Evolutionary conservation across 92 coral and sea anemone genomes (phyloP), one percentile per base, ranked within the genome.

Genomic region (Parazoanthus atlanticus): DNA sequence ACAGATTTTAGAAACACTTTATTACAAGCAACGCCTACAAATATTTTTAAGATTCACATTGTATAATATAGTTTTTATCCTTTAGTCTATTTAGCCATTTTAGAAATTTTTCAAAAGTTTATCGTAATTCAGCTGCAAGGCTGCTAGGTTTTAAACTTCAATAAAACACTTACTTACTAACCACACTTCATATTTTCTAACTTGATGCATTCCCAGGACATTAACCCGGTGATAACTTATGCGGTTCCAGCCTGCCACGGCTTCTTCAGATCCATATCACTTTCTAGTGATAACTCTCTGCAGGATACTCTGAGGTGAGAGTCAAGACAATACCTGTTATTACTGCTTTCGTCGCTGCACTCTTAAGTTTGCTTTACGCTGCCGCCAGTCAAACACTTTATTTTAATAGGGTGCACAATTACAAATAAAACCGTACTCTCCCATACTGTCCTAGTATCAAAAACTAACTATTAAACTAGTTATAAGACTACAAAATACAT

Each of bases 221-320:
- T 86, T 11, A 97, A 94, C 71, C 95, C 99, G 8, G 91, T 97
- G 47, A 95, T 97, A 69, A 87, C 92, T 2, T 97, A 97, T 71
- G 98, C 99, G 16, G 98, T 95, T 13, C 99, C 99, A 17, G 99
- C 99, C 26, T 98, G 96, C 10, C 98, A 93, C 38, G 98, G 99
- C n/a, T 97, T 97, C 94, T 97, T 97, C 90, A 95, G 96, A 71
- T 97, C 99, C 47, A 97, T 97, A 82, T 98, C 99, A 15, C 90
- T 97, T 74, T 97, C 99, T 77, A 97, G 96, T 90, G 98, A 96
- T 19, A 97, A 94, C 76, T 95, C 98, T 6, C 89, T 97, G 19
- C 99, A 97, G 81, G 99, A 97, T 92, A 97, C 99, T 79, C 98
- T 97, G 89, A 89, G 97, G 91, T 90, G 43, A 56, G 56, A 19